These are phyloP conservation scores for Athalia circularis DNA, from an alignment of 2,888 invertebrate species.

Conservation along the genomic window DNA sequence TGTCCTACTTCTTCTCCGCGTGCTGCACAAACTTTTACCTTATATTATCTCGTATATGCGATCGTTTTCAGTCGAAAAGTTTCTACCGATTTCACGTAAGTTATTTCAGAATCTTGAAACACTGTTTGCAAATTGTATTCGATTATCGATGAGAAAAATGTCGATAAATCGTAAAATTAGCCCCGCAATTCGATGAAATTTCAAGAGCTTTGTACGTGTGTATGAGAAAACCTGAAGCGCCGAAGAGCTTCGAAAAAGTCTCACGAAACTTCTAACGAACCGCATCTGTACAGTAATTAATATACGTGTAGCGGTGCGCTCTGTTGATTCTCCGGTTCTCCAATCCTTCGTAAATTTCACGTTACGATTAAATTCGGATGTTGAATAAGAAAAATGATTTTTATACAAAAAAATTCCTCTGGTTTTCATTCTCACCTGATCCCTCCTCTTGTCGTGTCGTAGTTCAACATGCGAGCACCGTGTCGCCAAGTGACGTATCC, in stretches of 20 bases:
- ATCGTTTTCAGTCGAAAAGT: no score
- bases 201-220: neutral
- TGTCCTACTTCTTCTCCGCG: no score
- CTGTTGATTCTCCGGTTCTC: neutral
- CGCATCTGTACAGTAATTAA: neutral
- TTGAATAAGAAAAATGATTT: neutral
- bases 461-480: constrained; percentile 84
- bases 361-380: no score
- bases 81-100: no score
- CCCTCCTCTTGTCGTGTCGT: constrained; percentile 87
- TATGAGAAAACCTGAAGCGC: no score
- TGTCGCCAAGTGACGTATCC: constrained; percentile 88
- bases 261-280: neutral
- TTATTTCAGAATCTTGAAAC: no score
- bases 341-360: neutral
- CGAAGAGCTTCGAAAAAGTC: neutral
- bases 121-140: no score
- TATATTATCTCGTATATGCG: no score
- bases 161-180: no score
- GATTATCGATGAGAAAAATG: no score
- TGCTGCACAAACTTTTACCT: no score
- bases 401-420: neutral
- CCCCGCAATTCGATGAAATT: neutral
- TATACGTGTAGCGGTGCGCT: neutral
- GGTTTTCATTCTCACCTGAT: constrained; percentile 80